Evolutionary conservation across 2,888 invertebrate species (phyloP).

Genomic region (Noctua janthina): DNA sequence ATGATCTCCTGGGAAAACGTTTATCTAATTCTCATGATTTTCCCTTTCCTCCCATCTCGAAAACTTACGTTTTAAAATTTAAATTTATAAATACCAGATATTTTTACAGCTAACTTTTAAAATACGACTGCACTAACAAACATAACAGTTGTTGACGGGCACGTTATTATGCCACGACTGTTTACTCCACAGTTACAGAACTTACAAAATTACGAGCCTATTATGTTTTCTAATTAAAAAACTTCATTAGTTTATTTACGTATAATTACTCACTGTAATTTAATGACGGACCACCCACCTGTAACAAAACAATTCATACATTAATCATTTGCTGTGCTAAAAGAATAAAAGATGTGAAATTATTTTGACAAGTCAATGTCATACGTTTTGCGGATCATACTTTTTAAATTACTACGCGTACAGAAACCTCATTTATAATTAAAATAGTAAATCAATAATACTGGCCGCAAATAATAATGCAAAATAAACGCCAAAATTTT

Average conservation of each 20-base stretch:
- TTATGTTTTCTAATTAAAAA: constrained; percentile 60
- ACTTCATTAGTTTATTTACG: constrained; percentile 53
- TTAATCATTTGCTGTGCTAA: constrained; percentile 54
- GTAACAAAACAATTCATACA: constrained; percentile 67
- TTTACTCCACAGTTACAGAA: constrained; percentile 52
- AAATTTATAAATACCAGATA: neutral
- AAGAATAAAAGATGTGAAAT: constrained; percentile 37
- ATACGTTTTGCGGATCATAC: constrained; percentile 1
- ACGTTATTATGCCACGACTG: constrained; percentile 34
- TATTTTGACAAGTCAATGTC: constrained; percentile 47
- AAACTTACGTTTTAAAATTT: neutral
- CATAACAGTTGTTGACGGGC: constrained; percentile 12
- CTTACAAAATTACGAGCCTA: constrained; percentile 52
- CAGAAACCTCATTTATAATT: neutral
- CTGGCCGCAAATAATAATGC: neutral
- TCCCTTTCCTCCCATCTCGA: neutral
- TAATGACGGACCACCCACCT: constrained; percentile 68
- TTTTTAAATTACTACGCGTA: neutral
- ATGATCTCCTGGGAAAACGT: neutral
- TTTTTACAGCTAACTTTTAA: neutral
- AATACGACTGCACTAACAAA: constrained; percentile 5
- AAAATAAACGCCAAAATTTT: too few relatives aligned
- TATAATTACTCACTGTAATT: constrained; percentile 55
- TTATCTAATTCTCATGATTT: neutral
- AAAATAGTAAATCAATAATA: neutral